These are phyloP conservation scores for Ariopsis seemanni DNA, from an alignment of 2,113 vertebrate genomes.

Conservation along the genomic window DNA sequence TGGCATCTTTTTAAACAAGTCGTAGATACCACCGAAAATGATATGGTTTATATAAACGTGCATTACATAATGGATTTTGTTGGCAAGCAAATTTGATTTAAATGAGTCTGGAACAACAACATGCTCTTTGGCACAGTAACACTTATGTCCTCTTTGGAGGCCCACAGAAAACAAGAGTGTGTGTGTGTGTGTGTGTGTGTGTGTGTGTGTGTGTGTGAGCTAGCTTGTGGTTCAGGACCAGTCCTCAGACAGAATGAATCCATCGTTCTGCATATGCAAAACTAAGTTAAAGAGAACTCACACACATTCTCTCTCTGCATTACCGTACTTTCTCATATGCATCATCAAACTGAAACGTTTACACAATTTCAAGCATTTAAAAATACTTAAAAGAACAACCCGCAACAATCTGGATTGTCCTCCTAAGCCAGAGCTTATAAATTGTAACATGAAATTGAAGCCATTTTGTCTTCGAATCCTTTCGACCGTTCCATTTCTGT, in stretches of 20 bases:
- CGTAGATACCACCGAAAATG: background rate
- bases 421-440: too few relatives aligned
- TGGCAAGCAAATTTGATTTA: background rate
- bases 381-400: too few relatives aligned
- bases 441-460: too few relatives aligned
- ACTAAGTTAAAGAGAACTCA: background rate
- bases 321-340: background rate
- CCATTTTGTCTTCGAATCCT: too few relatives aligned
- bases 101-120: background rate
- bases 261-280: slow-evolving; percentile 1
- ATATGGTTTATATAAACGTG: background rate
- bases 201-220: background rate
- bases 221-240: background rate
- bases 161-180: background rate
- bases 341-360: background rate
- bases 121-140: background rate
- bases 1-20: background rate
- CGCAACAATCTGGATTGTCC: too few relatives aligned
- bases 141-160: background rate
- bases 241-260: background rate
- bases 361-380: background rate
- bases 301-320: background rate
- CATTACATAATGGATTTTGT: background rate
- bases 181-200: too few relatives aligned
- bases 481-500: too few relatives aligned